Base-by-base conservation (phyloP, 2,113 vertebrate genomes). In the Lanius collurio region DNA sequence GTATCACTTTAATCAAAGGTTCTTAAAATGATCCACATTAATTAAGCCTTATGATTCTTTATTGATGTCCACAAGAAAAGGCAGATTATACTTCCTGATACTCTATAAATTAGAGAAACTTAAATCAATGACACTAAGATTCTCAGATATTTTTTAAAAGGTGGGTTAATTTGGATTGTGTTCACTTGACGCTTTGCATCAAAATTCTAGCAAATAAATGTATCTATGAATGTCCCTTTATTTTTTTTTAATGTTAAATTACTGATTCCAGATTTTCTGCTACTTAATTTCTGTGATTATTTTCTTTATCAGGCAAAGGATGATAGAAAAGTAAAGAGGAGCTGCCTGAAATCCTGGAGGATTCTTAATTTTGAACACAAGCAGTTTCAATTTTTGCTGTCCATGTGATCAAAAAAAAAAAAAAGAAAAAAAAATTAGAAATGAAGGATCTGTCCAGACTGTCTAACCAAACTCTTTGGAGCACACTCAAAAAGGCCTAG, bases 351-450 rank as follows among this genome's bases (percentile, higher is more conserved):
- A n/a, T 71, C 7, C 7, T 59, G 6, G 7, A 23, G 1, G 5
- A 42, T 52, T 77, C 30, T 68, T 76, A 5, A 27, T 73, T 77
- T 50, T 65, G 31, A 86, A 42, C 10, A 30, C 0, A 1, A 83
- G 3, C 2, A 41, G 7, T 33, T 41, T 46, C 12, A 12, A 22
- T 41, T 80, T 83, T 64, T 63, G 10, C 21, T 50, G 2, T 56
- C 18, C 9, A 13, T 12, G n/a, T 1, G 1, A 4, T 20, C 4
- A 5, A 12, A 11, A 6, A 3, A 16, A 46, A 42, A 26, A 10
- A 37, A 37, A 37, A 37, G 7, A 37, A 37, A 15, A 20, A 33
- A 47, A 33, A 63, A 4, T 4, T 42, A 33, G 68, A 50, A 80
- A 41, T 17, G 0, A 65, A 74, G 10, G 8, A 39, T 5, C 15